phyloP scores from a whole-genome alignment of 2,113 vertebrate genomes.

The Podiceps cristatus region DNA sequence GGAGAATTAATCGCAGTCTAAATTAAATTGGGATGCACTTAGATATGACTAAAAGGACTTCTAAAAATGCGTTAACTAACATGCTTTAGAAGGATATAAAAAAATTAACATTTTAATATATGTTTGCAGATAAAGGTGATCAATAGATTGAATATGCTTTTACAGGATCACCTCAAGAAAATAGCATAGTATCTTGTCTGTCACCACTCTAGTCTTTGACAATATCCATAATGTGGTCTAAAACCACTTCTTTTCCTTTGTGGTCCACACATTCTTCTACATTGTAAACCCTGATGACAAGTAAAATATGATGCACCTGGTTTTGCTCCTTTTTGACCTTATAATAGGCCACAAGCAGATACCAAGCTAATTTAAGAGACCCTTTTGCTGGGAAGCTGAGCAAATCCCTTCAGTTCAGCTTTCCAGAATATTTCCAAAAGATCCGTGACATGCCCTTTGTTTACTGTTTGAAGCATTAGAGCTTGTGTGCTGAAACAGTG shows the following conservation, averaged over 20 bases:
- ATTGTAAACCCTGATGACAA: not conserved
- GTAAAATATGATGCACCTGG: not conserved
- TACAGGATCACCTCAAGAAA: not conserved
- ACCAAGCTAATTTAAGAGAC: not conserved
- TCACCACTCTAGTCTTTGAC: not conserved
- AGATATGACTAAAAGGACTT: constrained; percentile 36
- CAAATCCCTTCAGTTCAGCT: not conserved
- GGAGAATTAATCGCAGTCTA: constrained; percentile 18
- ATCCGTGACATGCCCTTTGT: not conserved
- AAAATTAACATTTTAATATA: not conserved
- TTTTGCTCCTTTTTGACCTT: not conserved
- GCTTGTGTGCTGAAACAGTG: not conserved
- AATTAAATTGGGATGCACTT: constrained; percentile 22
- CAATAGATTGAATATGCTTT: not conserved
- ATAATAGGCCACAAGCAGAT: not conserved
- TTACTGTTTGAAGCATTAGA: not conserved
- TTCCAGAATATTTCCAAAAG: not conserved
- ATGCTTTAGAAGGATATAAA: not conserved
- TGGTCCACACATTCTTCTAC: not conserved
- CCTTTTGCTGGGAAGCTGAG: not conserved
- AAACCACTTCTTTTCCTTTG: not conserved
- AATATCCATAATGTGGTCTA: not conserved
- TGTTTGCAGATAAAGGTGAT: not conserved
- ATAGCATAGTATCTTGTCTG: not conserved
- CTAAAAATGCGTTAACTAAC: constrained; percentile 30